Percentiles rank a stretch among this genome's conserved stretches.
phyloP scores from a whole-genome alignment of 2,113 vertebrate genomes.

The Zootoca vivipara region DNA sequence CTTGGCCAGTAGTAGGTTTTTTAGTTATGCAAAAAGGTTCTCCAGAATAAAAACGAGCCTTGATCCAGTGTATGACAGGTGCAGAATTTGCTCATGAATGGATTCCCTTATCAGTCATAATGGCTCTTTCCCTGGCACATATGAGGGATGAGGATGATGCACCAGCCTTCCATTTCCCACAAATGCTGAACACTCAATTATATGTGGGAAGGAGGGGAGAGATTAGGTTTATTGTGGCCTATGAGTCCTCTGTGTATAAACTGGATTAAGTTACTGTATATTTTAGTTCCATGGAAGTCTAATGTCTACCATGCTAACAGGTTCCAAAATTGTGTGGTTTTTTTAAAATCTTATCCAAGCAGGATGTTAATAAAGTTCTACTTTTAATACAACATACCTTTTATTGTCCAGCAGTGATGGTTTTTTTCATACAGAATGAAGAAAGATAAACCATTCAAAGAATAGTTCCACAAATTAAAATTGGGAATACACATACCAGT shows the following conservation, averaged over 20 bases:
- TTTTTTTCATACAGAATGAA: neutral
- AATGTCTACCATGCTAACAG: neutral
- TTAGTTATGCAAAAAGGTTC: neutral
- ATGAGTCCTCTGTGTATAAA: neutral
- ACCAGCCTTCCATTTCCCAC: neutral
- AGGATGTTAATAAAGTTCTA: neutral
- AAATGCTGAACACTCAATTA: neutral
- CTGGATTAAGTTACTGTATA: neutral
- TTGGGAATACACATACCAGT: neutral
- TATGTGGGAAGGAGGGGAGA: neutral
- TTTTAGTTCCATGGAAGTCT: neutral
- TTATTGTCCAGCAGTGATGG: neutral
- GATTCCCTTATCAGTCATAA: neutral
- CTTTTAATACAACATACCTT: neutral
- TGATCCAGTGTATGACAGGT: too few species aligned
- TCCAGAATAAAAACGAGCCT: neutral
- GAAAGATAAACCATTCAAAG: neutral
- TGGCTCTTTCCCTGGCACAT: neutral
- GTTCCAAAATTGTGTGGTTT: too few species aligned
- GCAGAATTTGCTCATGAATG: neutral
- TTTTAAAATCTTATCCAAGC: neutral
- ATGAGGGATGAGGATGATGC: too few species aligned
- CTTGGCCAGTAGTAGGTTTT: neutral
- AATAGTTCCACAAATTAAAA: neutral
- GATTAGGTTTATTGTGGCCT: neutral